Base-by-base conservation (phyloP, 1,140 invertebrate genomes). In the Nasonia longicornis region DNA sequence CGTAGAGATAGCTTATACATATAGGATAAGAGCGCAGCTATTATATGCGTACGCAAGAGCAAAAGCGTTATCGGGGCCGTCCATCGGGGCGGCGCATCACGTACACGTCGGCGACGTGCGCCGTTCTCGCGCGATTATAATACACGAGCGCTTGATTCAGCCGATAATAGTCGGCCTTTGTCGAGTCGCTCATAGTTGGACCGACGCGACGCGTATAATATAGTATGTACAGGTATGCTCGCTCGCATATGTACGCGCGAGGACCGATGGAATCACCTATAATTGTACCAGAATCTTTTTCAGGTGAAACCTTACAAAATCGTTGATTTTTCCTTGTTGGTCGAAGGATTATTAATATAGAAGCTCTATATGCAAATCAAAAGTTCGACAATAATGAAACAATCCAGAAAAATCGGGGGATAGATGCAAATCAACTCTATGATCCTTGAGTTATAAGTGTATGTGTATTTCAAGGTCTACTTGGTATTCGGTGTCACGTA, bases 401-500 rank as follows among this genome's bases (percentile, higher is more conserved):
- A 35, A 35, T 3, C 31, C 0, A 3, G 22, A 31, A 26, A 31
- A 69, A 2, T 12, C 22, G 16, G 29, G 64, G n/a, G 7, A 7
- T 66, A 26, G 38, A 42, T 42, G 26, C 67, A 71, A 79, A 79
- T 79, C 48, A 79, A 63, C 48, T 48, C 29, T 3, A 14, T 35
- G 20, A 71, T 52, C 7, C 64, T 85, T 81, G 86, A 84, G 86
- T 84, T 82, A 81, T 83, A 79, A 86, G 85, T 86, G 86, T 58
- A 58, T 16, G 2, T 85, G 84, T 85, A 85, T 89, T 88, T 85
- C 86, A 88, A 88, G 86, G 86, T 88, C 88, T 90, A 88, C 89
- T 91, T 91, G 89, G 86, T 88, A 91, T 91, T 91, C 89, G 86
- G 88, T 91, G 90, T 91, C 90, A 91, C 90, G 90, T 90, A 90